Evolutionary conservation across 2,113 vertebrate species (phyloP), one percentile per base, ranked within the genome.

Genomic region (Pleuronectes platessa): DNA sequence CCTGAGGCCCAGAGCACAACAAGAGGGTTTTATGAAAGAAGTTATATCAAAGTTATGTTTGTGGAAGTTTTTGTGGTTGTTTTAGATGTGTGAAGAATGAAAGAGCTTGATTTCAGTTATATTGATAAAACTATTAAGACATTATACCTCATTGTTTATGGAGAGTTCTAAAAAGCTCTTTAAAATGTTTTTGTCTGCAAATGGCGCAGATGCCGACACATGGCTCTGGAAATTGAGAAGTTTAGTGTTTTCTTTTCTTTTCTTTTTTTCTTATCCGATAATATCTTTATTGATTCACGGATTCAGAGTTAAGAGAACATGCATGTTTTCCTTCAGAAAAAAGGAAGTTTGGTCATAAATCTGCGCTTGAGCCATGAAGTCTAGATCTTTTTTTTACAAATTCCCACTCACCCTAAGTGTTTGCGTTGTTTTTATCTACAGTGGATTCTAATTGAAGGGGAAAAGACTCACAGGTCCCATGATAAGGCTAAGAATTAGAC

Each of bases 271-370:
- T 24, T 26, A 47, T 37, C 12, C 5, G 20, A 24, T 40, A 2
- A 13, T 65, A 35, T 70, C 2, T 21, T n/a, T 58, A 76, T 72
- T 72, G 49, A 82, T 67, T 73, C 55, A 23, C 26, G 62, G 49
- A 76, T 72, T 61, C 37, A 5, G 21, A 63, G 49, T 31, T 53
- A 61, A 61, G 15, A 51, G 3, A 35, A 42, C 18, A 6, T 15
- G n/a, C 26, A 37, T 15, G 60, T 61, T 71, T 35, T 37, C 0
- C 37, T n/a, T 68, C 4, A 58, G 12, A 23, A 42, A 74, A 26
- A 51, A 1, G 24, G 5, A 45, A 53, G 37, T 55, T 9, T 3
- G 26, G 15, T 26, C 20, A 26, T 60, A 47, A 24, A 23, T 55
- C 54, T 71, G 24, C 10, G 42, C n/a, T 63, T 49, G 7, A 73